Evolutionary conservation across 2,113 vertebrate genomes (phyloP), one percentile per base, ranked within the genome.

Genomic region (Catharus bicknelli): DNA sequence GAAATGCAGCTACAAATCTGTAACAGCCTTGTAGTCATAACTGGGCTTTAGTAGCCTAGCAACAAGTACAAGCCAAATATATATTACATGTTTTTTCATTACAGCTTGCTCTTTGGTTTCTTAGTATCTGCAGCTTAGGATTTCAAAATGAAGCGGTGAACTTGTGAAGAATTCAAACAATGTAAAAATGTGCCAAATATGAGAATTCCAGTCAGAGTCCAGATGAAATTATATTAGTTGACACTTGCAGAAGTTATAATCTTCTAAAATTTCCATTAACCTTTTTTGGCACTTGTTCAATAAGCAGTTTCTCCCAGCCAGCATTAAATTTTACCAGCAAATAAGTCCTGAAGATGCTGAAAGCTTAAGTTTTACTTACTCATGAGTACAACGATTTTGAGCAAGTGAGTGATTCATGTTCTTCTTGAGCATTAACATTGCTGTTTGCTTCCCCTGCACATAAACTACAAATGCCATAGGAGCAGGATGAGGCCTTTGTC

Each of bases 21-120:
- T 51, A 72, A 67, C 42, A 85, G 83, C 45, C 45, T 53, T n/a
- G 29, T 47, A 91, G 76, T 55, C 38, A 7, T 86, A 92, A 81
- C 42, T 48, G 38, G 67, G 57, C 62, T 94, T 91, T 78, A 83
- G 82, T 83, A 90, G 79, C 94, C 70, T 94, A 87, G 92, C 90
- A 95, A 95, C 93, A 76, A 59, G 48, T 78, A 25, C 57, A 81
- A 77, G 86, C 86, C 53, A 70, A 76, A 82, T 83, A 72, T 57
- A 50, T 79, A 63, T 80, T 59, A 21, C 36, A 7, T 8, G 16
- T 32, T 22, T 70, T 93, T 76, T 50, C 32, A 62, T 90, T 89
- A 21, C 50, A 30, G 20, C 30, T 69, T 54, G 19, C 43, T 72
- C 40, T 63, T 78, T 54, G 50, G 18, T 84, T 87, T 89, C 62